phyloP scores from a whole-genome alignment of 2,113 vertebrate genomes.

The Cyprinus carpio region DNA sequence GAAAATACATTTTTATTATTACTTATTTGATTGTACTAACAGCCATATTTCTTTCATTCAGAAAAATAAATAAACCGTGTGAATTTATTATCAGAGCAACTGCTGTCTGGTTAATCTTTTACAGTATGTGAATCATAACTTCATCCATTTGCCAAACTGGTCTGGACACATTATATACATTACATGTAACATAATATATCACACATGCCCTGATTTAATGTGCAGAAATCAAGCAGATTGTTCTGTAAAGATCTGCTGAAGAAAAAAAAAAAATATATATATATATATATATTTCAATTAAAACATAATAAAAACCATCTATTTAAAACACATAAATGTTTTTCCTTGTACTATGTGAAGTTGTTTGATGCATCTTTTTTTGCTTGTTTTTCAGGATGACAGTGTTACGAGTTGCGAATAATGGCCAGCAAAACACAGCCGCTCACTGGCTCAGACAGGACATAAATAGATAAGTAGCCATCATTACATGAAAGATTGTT shows the following conservation, averaged over 20 bases:
- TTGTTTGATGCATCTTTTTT: slow-evolving; percentile 32
- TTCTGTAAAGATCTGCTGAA: too few relatives aligned
- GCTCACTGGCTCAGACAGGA: slow-evolving; percentile 70
- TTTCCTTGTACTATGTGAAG: slow-evolving; percentile 28
- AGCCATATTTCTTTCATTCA: neutral
- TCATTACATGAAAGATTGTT: slow-evolving; percentile 90
- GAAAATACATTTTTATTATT: too few relatives aligned
- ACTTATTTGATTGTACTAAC: neutral
- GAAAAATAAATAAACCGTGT: neutral
- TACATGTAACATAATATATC: too few relatives aligned
- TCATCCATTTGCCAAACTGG: neutral
- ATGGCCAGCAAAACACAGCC: neutral
- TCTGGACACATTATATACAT: neutral
- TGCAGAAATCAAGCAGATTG: too few relatives aligned
- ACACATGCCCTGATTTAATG: too few relatives aligned
- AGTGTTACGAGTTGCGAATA: slow-evolving; percentile 40
- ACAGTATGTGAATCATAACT: neutral
- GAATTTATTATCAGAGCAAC: neutral
- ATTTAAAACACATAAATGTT: neutral
- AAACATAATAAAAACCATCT: too few relatives aligned
- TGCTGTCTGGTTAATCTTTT: neutral
- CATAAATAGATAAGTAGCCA: slow-evolving; percentile 92
- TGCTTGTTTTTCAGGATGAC: neutral
- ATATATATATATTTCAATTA: too few relatives aligned
- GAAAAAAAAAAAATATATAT: too few relatives aligned